phyloP scores from a whole-genome alignment of 2,113 vertebrate species.

The Trichomycterus rosablanca region DNA sequence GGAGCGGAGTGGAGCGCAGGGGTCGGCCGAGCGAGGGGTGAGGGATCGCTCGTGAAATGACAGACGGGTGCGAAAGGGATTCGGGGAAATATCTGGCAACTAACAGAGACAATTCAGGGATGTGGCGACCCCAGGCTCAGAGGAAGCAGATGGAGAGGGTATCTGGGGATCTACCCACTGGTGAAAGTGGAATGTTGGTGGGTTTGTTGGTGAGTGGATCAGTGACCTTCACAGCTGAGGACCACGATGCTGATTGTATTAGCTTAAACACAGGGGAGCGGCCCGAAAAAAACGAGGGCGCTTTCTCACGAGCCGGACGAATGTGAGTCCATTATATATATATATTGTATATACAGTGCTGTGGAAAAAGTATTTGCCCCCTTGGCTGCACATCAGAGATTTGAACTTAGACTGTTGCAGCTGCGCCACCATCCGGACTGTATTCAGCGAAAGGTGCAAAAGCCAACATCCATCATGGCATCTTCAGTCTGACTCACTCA shows the following conservation, averaged over 20 bases:
- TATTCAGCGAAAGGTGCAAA: no score
- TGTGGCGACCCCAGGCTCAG: conserved; percentile 22
- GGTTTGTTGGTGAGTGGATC: not conserved
- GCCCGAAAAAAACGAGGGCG: no score
- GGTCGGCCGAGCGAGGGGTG: no score
- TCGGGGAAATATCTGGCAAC: conserved; percentile 33
- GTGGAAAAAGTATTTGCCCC: no score
- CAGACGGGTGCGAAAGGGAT: conserved; percentile 18
- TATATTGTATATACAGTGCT: no score
- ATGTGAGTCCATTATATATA: no score
- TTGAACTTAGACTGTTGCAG: no score
- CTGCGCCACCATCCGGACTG: no score
- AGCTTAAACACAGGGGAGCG: not conserved
- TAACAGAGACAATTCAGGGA: conserved; percentile 40
- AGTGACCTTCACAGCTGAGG: not conserved
- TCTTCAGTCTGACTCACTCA: no score
- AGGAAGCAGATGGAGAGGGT: conserved; percentile 32
- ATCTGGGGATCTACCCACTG: not conserved
- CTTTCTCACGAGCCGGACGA: not conserved
- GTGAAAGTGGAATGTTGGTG: not conserved
- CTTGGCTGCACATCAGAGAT: no score
- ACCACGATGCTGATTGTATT: conserved; percentile 32
- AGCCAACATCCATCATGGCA: no score
- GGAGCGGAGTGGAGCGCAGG: not conserved
- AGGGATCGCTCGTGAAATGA: no score